phyloP scores from a whole-genome alignment of 2,113 vertebrate species.

The Mus pahari region DNA sequence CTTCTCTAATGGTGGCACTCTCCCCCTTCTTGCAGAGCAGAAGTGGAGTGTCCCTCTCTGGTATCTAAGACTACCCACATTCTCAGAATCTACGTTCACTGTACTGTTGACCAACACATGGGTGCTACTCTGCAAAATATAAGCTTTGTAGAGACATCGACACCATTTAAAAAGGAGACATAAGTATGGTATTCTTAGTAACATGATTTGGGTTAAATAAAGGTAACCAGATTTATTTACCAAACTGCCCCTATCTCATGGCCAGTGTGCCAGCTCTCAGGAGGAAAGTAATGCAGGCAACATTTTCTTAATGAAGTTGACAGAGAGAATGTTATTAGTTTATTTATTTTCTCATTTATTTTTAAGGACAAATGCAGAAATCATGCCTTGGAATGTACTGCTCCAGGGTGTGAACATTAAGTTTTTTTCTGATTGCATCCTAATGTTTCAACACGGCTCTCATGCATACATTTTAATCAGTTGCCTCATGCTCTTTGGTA shows the following conservation, averaged over 20 bases:
- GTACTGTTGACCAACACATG: neutral
- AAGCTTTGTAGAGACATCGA: neutral
- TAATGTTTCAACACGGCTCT: neutral
- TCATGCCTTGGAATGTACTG: neutral
- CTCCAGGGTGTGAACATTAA: slow-evolving; percentile 2
- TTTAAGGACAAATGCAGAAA: slow-evolving; percentile 14
- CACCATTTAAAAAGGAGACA: neutral
- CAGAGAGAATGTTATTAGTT: neutral
- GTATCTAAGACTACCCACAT: neutral
- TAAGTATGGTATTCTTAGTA: neutral
- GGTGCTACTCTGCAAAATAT: neutral
- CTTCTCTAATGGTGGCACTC: rapidly evolving
- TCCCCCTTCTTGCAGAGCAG: neutral
- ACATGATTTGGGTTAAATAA: slow-evolving; percentile 40
- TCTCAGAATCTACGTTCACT: neutral
- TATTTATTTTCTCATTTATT: neutral
- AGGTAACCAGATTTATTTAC: slow-evolving; percentile 30
- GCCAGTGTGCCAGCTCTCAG: neutral
- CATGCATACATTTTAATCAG: neutral
- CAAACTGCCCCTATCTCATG: neutral
- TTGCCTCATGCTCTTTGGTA: neutral
- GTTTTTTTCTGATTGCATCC: neutral
- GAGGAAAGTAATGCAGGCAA: neutral
- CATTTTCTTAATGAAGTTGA: slow-evolving; percentile 44
- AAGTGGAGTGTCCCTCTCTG: neutral